A percentile compares a stretch with the other conserved stretches of the same genome.
These are phyloP conservation scores for Triplophysa yarkandensis DNA, from an alignment of 2,797 vertebrate genomes.

Conservation along the genomic window DNA sequence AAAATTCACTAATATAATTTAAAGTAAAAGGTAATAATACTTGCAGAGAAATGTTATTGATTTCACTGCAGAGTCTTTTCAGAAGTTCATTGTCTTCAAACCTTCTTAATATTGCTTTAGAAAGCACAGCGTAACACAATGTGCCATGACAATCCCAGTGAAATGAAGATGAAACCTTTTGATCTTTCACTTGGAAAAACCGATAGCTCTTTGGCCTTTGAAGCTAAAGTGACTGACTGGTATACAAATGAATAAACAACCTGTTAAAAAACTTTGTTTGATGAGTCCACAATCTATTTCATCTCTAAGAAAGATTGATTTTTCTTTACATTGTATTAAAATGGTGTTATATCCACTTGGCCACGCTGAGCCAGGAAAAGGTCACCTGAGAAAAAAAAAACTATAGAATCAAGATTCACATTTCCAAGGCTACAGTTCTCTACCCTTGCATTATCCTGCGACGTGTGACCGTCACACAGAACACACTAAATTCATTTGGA, in stretches of 20 bases:
- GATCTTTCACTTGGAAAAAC: slow-evolving; percentile 8
- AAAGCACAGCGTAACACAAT: background rate
- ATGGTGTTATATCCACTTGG: slow-evolving; percentile 27
- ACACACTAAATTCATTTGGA: slow-evolving; percentile 35
- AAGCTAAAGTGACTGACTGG: background rate
- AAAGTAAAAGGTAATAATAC: slow-evolving; percentile 20
- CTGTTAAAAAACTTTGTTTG: slow-evolving; percentile 19
- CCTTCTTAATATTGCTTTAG: slow-evolving; percentile 11
- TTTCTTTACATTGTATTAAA: slow-evolving; percentile 10
- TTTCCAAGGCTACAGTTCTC: slow-evolving; percentile 9
- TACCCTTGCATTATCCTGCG: slow-evolving; percentile 20
- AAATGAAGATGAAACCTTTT: slow-evolving; percentile 35
- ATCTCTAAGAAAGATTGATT: slow-evolving; percentile 23
- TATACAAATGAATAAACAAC: slow-evolving; percentile 16
- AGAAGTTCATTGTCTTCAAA: slow-evolving; percentile 7
- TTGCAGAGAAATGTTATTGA: slow-evolving; percentile 11
- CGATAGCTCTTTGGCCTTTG: slow-evolving; percentile 34
- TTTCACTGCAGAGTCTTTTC: slow-evolving; percentile 7
- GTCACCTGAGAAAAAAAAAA: background rate
- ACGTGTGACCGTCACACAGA: slow-evolving; percentile 16
- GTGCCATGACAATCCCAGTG: background rate
- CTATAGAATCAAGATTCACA: slow-evolving; percentile 14
- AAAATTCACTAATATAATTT: slow-evolving; percentile 15
- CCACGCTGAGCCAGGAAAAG: slow-evolving; percentile 32
- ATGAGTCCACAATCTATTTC: background rate